Evolutionary conservation across 2,113 vertebrate species (phyloP), one percentile per base, ranked within the genome.

Genomic region (Seriola quinqueradiata): DNA sequence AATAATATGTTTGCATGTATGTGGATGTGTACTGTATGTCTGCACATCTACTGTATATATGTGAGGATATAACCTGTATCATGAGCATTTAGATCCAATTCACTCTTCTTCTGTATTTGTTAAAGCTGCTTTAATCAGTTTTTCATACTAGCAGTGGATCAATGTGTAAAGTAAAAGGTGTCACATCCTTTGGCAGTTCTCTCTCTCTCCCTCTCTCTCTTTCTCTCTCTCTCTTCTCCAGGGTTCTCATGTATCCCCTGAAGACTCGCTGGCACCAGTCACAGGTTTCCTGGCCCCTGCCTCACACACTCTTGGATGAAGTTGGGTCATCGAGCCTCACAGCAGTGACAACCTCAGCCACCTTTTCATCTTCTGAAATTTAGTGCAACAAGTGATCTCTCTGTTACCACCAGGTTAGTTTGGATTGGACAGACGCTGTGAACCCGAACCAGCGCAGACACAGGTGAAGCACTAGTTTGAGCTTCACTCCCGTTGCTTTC

Each of bases 211-310:
- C 16, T 19, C 4, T 32, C 44, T 1, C 8, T 19, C 23, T 19
- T 5, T 68, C 1, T 42, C 55, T 61, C 42, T 48, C 44, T 23
- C 5, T 34, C 11, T 9, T 13, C 8, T 59, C 23, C 34, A 38
- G 36, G 50, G 19, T 61, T 79, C 79, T 89, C 87, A 77, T 38
- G 74, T 91, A 1, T 88, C 91, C 36, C 7, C 52, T 34, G 36
- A 81, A 79, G 87, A 84, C 88, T 83, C 40, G 4, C 67, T 87
- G 92, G 88, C 90, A 91, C 90, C 87, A 73, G 75, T 16, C 0
- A 40, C 68, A 81, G 82, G 79, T 82, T 87, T 84, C 80, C 71
- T 85, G 76, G 74, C 82, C 64, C 52, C 44, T 8, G 78, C 48
- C 77, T 83, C 64, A 71, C 59, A 7, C 54, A 28, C 28, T 40